These are phyloP conservation scores for Endomychus coccineus DNA, from an alignment of 2,888 invertebrate genomes.

Conservation along the genomic window DNA sequence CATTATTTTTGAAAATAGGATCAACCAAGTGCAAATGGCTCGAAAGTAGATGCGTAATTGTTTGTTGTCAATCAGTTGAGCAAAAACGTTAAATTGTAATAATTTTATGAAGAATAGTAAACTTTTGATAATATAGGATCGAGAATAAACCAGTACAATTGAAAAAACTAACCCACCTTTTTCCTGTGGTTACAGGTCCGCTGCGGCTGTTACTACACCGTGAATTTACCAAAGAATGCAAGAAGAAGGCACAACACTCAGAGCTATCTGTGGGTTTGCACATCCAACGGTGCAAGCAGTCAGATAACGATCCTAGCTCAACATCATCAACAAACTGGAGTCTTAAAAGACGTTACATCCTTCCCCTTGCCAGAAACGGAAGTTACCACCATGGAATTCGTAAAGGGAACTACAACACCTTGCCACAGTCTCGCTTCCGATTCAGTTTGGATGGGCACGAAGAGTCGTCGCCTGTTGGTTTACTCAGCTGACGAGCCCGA, in stretches of 20 bases:
- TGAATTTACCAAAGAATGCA: slow-evolving; percentile 51
- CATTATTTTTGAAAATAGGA: no score
- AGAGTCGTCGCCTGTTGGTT: slow-evolving; percentile 70
- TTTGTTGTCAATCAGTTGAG: no score
- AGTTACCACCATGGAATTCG: slow-evolving; percentile 76
- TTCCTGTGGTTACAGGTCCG: slow-evolving; percentile 65
- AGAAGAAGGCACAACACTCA: slow-evolving; percentile 60
- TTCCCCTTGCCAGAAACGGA: slow-evolving; percentile 75
- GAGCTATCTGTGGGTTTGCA: slow-evolving; percentile 86
- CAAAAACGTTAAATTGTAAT: no score
- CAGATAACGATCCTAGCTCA: slow-evolving; percentile 74
- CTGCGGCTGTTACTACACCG: slow-evolving; percentile 84
- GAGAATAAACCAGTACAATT: no score
- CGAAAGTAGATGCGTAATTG: no score
- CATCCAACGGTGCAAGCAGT: slow-evolving; percentile 68
- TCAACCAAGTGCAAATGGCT: no score
- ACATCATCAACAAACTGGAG: slow-evolving; percentile 63
- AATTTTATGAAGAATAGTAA: no score
- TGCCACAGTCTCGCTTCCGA: slow-evolving; percentile 48
- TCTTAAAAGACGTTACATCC: slow-evolving; percentile 65
- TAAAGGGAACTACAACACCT: slow-evolving; percentile 53
- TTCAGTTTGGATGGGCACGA: slow-evolving; percentile 91
- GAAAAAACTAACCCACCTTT: no score
- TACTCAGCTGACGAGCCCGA: slow-evolving; percentile 83
- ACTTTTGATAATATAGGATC: no score